Conservation (phyloP, 2,888 invertebrate species). For the Dendrolimus houi region DNA sequence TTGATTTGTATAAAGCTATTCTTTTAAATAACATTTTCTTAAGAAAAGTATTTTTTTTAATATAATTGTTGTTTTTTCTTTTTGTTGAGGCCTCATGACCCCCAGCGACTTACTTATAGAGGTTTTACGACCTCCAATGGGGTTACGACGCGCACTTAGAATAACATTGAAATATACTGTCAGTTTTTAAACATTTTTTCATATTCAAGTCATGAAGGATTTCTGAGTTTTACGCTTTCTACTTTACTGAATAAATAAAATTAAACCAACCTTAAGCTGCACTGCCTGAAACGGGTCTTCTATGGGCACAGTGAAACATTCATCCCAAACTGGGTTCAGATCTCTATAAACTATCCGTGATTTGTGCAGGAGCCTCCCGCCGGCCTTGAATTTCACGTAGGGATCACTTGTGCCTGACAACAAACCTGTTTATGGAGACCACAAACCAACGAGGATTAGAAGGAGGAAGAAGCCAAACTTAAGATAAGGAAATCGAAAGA, state of each 20-base stretch:
- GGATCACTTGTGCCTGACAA: constrained; percentile 95
- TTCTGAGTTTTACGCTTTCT: neutral
- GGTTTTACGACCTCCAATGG: too few relatives aligned
- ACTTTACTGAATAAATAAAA: neutral
- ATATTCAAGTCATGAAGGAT: constrained; percentile 6
- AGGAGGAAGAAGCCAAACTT: constrained; percentile 53
- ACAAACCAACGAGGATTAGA: constrained; percentile 51
- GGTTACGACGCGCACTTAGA: too few relatives aligned
- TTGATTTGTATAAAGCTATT: too few relatives aligned
- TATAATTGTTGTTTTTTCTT: too few relatives aligned
- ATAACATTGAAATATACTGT: too few relatives aligned
- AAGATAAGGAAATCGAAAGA: constrained; percentile 17
- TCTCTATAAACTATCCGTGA: constrained; percentile 95
- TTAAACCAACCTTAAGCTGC: constrained; percentile 83
- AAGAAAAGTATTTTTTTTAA: too few relatives aligned
- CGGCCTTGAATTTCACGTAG: constrained; percentile 96
- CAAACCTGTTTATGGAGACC: constrained; percentile 68
- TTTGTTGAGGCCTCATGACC: too few relatives aligned
- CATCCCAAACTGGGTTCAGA: constrained; percentile 98
- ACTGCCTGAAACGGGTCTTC: constrained; percentile 93
- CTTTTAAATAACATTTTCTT: too few relatives aligned
- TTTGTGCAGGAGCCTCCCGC: constrained; percentile 92
- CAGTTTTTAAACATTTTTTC: constrained; percentile 8
- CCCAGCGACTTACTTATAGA: too few relatives aligned
- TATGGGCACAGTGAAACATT: constrained; percentile 93